A percentile compares a stretch with the other conserved stretches of the same genome.
Evolutionary conservation across 2,888 invertebrate genomes (phyloP).

Genomic region (Drosophila neonasuta): DNA sequence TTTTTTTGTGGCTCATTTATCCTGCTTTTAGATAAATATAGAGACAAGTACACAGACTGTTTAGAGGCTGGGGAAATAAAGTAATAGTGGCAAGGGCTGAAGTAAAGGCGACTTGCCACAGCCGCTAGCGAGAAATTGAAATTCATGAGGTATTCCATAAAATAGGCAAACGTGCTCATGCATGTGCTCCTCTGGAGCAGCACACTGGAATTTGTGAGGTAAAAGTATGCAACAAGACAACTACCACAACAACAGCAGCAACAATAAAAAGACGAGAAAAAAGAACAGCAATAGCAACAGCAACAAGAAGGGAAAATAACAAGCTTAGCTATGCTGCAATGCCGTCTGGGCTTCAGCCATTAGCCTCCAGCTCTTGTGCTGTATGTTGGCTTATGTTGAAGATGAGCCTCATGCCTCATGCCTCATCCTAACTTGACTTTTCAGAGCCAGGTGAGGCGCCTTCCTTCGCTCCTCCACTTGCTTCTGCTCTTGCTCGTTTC

Average conservation of each 20-base stretch:
- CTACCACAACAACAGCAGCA: constrained; percentile 31
- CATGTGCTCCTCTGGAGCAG: constrained; percentile 42
- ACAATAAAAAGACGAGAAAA: constrained; percentile 11
- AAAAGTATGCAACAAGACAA: constrained; percentile 68
- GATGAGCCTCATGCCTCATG: constrained; percentile 1
- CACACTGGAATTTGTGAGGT: constrained; percentile 61
- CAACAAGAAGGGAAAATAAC: constrained; percentile 37
- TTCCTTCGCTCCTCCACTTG: no score
- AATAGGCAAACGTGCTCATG: constrained; percentile 63
- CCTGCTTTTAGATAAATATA: constrained; percentile 27
- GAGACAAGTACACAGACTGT: background rate
- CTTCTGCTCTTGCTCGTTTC: no score
- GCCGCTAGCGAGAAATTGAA: constrained; percentile 58
- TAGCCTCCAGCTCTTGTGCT: constrained; percentile 39
- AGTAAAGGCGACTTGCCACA: background rate
- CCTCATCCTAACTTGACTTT: constrained; percentile 1
- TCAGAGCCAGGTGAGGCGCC: constrained; percentile 5
- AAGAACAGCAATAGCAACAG: constrained; percentile 19
- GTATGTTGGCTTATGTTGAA: constrained; percentile 26
- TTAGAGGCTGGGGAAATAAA: background rate
- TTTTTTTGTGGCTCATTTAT: constrained; percentile 38
- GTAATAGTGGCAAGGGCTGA: background rate
- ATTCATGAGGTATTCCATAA: constrained; percentile 66
- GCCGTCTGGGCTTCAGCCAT: constrained; percentile 52
- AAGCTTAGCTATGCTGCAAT: constrained; percentile 44